Percentiles rank a stretch among this genome's conserved stretches.
Evolutionary conservation across 1,140 invertebrate species (phyloP).

Genomic region (Drosophila murphyi): DNA sequence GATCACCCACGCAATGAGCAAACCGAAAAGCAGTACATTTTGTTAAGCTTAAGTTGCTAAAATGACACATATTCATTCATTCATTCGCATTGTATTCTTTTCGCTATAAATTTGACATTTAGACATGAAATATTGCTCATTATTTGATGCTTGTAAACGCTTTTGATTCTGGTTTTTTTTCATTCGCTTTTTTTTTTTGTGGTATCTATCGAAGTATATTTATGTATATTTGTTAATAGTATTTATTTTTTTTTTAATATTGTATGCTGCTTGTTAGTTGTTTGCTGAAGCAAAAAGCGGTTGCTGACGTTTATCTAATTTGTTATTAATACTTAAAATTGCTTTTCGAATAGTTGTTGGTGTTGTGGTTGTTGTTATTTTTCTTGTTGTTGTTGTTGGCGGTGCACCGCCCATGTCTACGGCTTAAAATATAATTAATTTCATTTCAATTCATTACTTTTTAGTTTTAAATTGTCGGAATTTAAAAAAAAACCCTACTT

Average conservation of each 20-base stretch:
- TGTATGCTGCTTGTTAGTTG: slow-evolving; percentile 45
- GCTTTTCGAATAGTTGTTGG: slow-evolving; percentile 70
- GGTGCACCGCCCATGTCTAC: slow-evolving; percentile 36
- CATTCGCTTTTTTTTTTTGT: slow-evolving; percentile 42
- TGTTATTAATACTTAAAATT: slow-evolving; percentile 80
- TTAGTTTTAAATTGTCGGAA: slow-evolving; percentile 25
- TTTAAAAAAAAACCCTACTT: slow-evolving; percentile 45
- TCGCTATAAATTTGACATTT: slow-evolving; percentile 74
- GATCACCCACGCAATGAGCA: slow-evolving; percentile 20
- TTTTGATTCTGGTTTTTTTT: slow-evolving; percentile 72
- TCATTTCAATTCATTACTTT: slow-evolving; percentile 19
- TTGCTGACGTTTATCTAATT: slow-evolving; percentile 66
- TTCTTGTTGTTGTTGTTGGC: slow-evolving; percentile 8
- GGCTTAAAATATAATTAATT: slow-evolving; percentile 50
- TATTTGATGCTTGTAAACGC: slow-evolving; percentile 72
- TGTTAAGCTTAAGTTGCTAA: slow-evolving; percentile 63
- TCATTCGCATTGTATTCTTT: slow-evolving; percentile 28
- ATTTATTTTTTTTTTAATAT: slow-evolving; percentile 46
- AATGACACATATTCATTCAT: slow-evolving; percentile 72
- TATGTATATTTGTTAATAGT: slow-evolving; percentile 37
- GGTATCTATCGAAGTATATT: slow-evolving; percentile 28
- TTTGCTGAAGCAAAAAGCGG: slow-evolving; percentile 66
- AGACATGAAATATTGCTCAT: slow-evolving; percentile 80
- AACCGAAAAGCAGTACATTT: slow-evolving; percentile 46
- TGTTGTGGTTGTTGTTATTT: slow-evolving; percentile 19